Evolutionary conservation across 2,888 invertebrate genomes (phyloP), one percentile per base, ranked within the genome.

Genomic region (Alloscopus bannaensis): DNA sequence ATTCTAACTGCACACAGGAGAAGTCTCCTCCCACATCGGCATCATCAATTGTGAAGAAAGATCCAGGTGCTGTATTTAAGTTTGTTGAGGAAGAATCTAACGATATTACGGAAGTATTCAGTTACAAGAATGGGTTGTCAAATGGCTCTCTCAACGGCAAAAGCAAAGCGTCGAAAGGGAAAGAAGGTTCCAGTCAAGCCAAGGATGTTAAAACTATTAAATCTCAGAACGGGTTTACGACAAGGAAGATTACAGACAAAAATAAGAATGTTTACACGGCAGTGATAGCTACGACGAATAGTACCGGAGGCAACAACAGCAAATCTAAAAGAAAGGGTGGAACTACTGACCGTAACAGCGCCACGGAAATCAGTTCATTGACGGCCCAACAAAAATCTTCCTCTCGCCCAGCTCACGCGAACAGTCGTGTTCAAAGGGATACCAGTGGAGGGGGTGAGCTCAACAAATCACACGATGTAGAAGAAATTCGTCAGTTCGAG

Each of bases 21-120:
- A 90, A 90, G 84, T 88, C 89, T 77, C 86, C 89, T 70, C 89
- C 89, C 85, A 88, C 89, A 72, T 86, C 89, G 71, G 73, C 83
- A 55, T 76, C 62, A 29, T 85, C 73, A 26, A 75, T 80, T 81
- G 11, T 26, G 42, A 85, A 81, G 76, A 84, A 83, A 69, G 83
- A 79, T 62, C 86, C 88, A 42, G 89, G 89, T 86, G 87, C 87
- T 40, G 89, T 89, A 16, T 81, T 81, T 36, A 81, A 76, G 20
- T 81, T 81, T 66, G 80, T 76, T 45, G 36, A 36, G n/a, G 80
- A 80, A 64, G 80, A 81, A 2, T 64, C 69, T n/a, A 76, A 70
- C 0, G 80, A 81, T 42, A 70, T 65, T 22, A 13, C 57, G 0
- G 59, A 66, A 22, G 66, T 66, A 4, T 75, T 75, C 29, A 16